Base-by-base conservation (phyloP, 2,888 invertebrate species). In the Dysmachus trigonus region DNA sequence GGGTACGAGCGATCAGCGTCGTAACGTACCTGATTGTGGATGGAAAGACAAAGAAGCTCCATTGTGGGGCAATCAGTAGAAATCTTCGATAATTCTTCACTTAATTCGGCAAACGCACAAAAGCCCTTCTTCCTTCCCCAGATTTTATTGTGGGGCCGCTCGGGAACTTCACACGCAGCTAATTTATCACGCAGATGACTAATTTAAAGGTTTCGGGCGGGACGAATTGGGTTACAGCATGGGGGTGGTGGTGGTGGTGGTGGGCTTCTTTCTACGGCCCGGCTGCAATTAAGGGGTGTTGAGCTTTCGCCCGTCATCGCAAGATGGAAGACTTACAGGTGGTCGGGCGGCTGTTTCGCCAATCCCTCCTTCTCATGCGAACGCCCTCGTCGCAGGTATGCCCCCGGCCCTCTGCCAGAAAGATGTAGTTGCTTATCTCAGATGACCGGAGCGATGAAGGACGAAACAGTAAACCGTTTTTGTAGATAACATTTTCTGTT, bases 151-250 rank as follows among this genome's bases (percentile, higher is more conserved):
- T 15, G 72, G 85, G 71, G 27, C 72, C 35, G 79, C 79, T 73
- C 86, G 35, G 81, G 82, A 83, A 81, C 73, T 85, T 84, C 41
- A 79, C 87, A 87, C 87, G 87, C 87, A 86, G 76, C 87, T 86
- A 87, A 87, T 87, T 87, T 87, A 87, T 87, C 87, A 87, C 87
- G 87, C 86, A 86, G 86, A 86, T 86, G 87, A 87, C 87, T 87
- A 86, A 87, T 87, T 87, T 87, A 71, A 74, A 85, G 85, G 41
- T 62, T 73, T 79, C 15, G 76, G 31, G 33, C n/a, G 84, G 85
- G 33, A 73, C 33, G 73, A 73, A 74, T 41, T 76, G 71, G 33
- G 33, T 74, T 33, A 85, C 71, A 38, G 15, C 27, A 10, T 38
- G 27, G 30, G 33, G 47, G 41, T 22, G 22, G 73, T 10, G 3